Conservation (phyloP, 2,113 vertebrate genomes). For the Oenanthe melanoleuca region DNA sequence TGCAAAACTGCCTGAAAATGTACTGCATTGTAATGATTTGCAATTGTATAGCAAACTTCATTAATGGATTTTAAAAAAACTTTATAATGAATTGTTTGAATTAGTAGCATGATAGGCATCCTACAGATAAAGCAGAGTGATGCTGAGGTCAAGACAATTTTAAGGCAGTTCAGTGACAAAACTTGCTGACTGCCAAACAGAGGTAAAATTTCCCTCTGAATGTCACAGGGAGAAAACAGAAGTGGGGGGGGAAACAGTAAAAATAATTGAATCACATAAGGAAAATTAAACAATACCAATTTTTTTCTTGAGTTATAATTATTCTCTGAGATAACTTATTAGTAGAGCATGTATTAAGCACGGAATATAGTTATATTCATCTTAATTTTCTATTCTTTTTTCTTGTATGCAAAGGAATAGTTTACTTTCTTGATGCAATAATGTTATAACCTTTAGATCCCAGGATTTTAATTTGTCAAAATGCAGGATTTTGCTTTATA, state of each 20-base stretch:
- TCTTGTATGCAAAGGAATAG: neutral
- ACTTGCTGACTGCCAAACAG: neutral
- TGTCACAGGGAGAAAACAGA: neutral
- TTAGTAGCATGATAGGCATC: neutral
- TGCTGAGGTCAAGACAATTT: neutral
- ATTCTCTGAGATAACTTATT: neutral
- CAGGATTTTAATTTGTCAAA: neutral
- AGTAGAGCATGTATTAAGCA: accelerated
- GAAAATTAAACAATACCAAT: neutral
- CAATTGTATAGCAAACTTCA: neutral
- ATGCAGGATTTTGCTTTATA: neutral
- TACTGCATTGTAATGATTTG: neutral
- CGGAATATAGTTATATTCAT: neutral
- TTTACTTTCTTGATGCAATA: neutral
- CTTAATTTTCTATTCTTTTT: neutral
- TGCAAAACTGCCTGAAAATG: neutral
- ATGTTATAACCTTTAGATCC: neutral
- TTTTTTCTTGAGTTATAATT: neutral
- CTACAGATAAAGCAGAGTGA: neutral
- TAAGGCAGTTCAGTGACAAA: neutral
- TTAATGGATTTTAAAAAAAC: neutral
- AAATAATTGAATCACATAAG: neutral
- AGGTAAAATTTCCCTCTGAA: neutral
- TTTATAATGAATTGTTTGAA: neutral
- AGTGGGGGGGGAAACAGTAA: neutral